Conservation (phyloP, 2,113 vertebrate genomes). For the Paracanthobrama guichenoti region DNA sequence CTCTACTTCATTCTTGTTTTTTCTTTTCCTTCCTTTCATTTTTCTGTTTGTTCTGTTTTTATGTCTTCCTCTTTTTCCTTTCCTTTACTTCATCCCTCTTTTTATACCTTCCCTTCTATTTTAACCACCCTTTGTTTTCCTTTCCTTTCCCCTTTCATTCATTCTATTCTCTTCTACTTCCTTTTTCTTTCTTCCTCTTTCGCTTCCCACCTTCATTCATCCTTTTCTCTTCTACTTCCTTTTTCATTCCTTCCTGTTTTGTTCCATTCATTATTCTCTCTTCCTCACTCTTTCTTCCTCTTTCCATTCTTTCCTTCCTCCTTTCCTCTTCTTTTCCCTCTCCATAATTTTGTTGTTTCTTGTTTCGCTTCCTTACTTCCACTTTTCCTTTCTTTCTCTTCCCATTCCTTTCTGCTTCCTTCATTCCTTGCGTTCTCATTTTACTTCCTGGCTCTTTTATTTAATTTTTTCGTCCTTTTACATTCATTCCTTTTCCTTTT, state of each 20-base stretch:
- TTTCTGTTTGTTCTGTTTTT: background rate
- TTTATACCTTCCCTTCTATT: background rate
- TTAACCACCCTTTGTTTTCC: background rate
- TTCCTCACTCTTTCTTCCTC: background rate
- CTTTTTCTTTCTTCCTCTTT: background rate
- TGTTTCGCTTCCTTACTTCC: background rate
- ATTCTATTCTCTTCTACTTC: background rate
- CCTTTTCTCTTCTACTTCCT: background rate
- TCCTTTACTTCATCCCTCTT: background rate
- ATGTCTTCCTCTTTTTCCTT: background rate
- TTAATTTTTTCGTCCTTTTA: no score
- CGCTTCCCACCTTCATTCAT: accelerated
- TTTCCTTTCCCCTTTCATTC: background rate
- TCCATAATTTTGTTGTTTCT: background rate
- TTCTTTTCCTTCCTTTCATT: background rate
- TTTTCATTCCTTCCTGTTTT: background rate
- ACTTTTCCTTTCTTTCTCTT: background rate
- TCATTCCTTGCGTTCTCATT: no score
- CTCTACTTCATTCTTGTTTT: background rate
- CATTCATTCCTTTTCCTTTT: no score
- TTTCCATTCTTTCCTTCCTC: background rate
- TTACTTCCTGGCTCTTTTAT: no score
- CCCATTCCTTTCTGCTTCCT: no score
- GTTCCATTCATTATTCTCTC: background rate
- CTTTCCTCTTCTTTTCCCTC: background rate